phyloP scores from a whole-genome alignment of 1,140 invertebrate genomes.

The Ooceraea biroi region DNA sequence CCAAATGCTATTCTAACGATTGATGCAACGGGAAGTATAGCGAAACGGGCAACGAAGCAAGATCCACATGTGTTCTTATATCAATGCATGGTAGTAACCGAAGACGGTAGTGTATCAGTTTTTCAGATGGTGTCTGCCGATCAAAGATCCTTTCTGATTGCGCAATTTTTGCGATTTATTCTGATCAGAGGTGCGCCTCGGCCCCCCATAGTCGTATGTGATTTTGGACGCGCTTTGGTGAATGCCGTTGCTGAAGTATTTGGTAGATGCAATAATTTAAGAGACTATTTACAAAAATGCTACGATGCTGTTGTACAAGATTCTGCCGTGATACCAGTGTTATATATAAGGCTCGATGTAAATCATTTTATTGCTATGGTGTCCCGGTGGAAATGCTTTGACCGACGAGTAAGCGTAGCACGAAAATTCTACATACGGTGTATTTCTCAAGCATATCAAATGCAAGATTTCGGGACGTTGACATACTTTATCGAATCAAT shows the following conservation, averaged over 20 bases:
- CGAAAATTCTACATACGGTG: background rate
- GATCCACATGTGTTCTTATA: background rate
- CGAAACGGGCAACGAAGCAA: background rate
- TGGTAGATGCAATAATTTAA: background rate
- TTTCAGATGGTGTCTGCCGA: background rate
- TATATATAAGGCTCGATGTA: constrained; percentile 27
- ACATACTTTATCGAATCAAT: constrained; percentile 24
- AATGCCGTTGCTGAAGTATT: background rate
- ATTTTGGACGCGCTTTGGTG: background rate
- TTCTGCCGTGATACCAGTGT: background rate
- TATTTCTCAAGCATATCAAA: constrained; percentile 27
- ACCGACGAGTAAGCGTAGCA: background rate
- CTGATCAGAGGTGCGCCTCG: background rate
- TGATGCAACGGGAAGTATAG: background rate
- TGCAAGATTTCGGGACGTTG: background rate
- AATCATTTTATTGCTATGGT: constrained; percentile 21
- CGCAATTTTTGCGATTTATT: background rate
- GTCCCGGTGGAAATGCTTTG: constrained; percentile 13
- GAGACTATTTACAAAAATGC: constrained; percentile 4
- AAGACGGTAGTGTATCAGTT: background rate
- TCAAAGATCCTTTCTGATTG: background rate
- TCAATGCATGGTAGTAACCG: background rate
- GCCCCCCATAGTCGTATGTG: background rate
- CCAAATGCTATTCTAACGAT: background rate
- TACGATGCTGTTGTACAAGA: background rate